Evolutionary conservation across 2,113 vertebrate genomes (phyloP), one percentile per base, ranked within the genome.

Genomic region (Corythoichthys haematopterus): DNA sequence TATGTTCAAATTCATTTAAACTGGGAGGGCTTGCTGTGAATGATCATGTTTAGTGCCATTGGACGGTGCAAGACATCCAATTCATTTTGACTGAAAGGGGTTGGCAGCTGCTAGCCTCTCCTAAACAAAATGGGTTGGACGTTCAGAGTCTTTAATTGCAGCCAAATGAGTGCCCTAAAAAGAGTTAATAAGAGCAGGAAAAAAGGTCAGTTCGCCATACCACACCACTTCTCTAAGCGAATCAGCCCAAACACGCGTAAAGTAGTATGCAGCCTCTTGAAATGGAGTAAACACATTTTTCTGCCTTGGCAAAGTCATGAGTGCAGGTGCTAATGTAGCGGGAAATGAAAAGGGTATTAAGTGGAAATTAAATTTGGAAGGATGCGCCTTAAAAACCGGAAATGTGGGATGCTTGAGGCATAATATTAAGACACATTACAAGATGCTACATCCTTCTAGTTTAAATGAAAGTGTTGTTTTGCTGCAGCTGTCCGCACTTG

Each of bases 341-440:
- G 35, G 37, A 53, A 45, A 64, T 58, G 9, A 64, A 71, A 43
- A 46, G 20, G 33, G 8, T 56, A 38, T 66, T 46, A 37, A 33
- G 3, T 48, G 33, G 20, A 64, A 55, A 70, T 51, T 64, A 43
- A 15, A 52, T 64, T 35, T 69, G 59, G 14, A 62, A 38, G 46
- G 46, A 48, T 65, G 63, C 35, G 35, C 63, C 38, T 51, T 60
- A 38, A 40, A n/a, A 36, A 40, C 0, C 37, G 36, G 55, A 57
- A 57, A 57, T 15, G 33, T 35, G 33, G 12, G 55, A 57, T 13
- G 55, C 33, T 57, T 36, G 33, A 57, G 55, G 55, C 55, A 12
- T 35, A 12, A 33, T 57, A 36, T 36, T 14, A 56, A 4, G 20
- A 35, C 53, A 11, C 53, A 35, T 13, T 1, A 36, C 6, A 8